These are phyloP conservation scores for Alectoris magna DNA, from an alignment of 2,797 vertebrate species.

Conservation along the genomic window DNA sequence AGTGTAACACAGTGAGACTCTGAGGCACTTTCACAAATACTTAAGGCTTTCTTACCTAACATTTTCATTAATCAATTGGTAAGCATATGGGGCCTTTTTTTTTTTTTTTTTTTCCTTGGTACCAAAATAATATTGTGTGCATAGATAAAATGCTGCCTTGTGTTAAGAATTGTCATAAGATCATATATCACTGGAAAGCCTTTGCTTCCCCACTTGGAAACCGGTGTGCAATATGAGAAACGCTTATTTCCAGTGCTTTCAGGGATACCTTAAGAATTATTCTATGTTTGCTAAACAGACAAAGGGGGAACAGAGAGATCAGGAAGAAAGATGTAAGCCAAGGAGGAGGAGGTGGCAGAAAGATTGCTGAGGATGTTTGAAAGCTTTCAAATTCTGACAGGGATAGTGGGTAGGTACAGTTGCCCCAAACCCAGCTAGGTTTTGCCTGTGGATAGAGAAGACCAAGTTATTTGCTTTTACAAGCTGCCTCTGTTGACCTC, in stretches of 20 bases:
- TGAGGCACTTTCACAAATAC: background rate
- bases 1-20: background rate
- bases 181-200: rapidly evolving
- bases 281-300: background rate
- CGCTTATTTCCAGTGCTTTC: background rate
- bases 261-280: background rate
- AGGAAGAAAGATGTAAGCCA: background rate
- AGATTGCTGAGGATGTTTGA: background rate
- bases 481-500: background rate
- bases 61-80: background rate
- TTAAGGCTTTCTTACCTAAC: background rate
- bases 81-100: background rate
- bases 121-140: background rate
- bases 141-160: background rate
- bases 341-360: background rate
- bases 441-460: background rate
- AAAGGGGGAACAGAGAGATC: background rate
- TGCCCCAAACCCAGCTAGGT: background rate
- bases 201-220: background rate
- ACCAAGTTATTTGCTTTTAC: background rate
- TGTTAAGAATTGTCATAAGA: background rate
- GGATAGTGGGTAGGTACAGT: background rate
- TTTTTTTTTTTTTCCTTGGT: background rate
- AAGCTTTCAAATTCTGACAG: background rate
- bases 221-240: background rate